phyloP scores from a whole-genome alignment of 2,888 invertebrate genomes.

The Scaptomyza caliginosa region DNA sequence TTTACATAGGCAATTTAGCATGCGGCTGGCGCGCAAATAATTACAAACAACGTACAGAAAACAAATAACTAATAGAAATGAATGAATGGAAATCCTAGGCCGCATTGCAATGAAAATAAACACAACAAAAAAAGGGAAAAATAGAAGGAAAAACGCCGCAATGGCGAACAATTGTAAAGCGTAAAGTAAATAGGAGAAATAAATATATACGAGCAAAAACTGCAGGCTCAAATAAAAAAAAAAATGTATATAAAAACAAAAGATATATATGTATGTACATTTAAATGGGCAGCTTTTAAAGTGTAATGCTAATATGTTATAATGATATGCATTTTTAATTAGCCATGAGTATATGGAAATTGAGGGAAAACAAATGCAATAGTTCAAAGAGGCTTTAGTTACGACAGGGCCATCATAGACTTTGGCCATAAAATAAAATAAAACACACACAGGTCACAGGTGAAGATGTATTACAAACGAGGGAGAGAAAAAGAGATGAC shows the following conservation, averaged over 20 bases:
- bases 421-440: not conserved
- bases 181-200: constrained; percentile 51
- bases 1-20: constrained; percentile 81
- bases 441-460: not conserved
- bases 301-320: constrained; percentile 2
- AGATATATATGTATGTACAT: not conserved
- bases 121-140: constrained; percentile 4
- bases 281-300: not conserved
- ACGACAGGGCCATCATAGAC: not conserved
- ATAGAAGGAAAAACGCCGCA: constrained; percentile 32
- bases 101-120: constrained; percentile 50
- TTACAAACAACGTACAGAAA: constrained; percentile 75
- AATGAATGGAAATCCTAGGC: constrained; percentile 43
- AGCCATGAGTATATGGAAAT: not conserved
- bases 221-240: constrained; percentile 25
- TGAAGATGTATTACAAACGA: constrained; percentile 6
- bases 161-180: constrained; percentile 52
- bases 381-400: not conserved
- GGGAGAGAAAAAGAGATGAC: not conserved
- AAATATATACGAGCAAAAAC: constrained; percentile 31
- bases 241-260: not conserved
- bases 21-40: constrained; percentile 75
- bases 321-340: constrained; percentile 16
- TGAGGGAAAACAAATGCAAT: not conserved
- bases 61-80: constrained; percentile 76